phyloP scores from a whole-genome alignment of 1,140 invertebrate genomes.

The Diabrotica virgifera region DNA sequence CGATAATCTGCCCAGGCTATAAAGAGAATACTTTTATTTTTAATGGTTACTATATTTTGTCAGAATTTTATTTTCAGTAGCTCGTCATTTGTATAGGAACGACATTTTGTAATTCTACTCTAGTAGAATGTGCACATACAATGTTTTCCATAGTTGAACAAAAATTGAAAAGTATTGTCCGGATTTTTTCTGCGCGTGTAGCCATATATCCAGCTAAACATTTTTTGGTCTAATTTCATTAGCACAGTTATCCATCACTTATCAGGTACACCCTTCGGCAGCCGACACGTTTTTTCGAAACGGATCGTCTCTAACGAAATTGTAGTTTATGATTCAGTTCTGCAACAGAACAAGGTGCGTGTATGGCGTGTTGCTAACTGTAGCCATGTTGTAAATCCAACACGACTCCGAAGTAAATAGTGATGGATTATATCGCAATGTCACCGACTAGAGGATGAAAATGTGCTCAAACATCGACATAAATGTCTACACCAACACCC shows the following conservation, averaged over 20 bases:
- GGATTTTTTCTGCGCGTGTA: too few relatives aligned
- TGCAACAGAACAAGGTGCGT: background rate
- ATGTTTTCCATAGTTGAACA: too few relatives aligned
- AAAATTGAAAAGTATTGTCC: too few relatives aligned
- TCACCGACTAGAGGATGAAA: constrained; percentile 1
- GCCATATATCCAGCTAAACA: too few relatives aligned
- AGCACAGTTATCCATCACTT: background rate
- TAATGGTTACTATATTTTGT: too few relatives aligned
- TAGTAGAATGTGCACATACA: too few relatives aligned
- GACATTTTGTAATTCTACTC: too few relatives aligned
- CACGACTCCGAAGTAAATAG: background rate
- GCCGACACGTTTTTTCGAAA: background rate
- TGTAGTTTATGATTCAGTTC: background rate
- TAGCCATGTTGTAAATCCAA: constrained; percentile 1
- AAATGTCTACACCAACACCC: background rate
- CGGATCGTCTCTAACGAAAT: background rate
- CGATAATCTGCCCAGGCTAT: too few relatives aligned
- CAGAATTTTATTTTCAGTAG: too few relatives aligned
- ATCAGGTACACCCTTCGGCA: background rate
- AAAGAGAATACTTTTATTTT: too few relatives aligned
- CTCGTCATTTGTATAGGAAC: too few relatives aligned
- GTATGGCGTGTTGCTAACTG: background rate
- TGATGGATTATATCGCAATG: constrained; percentile 2
- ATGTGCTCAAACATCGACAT: constrained; percentile 2
- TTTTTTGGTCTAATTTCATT: too few relatives aligned